These are phyloP conservation scores for Nasonia oneida DNA, from an alignment of 2,888 invertebrate genomes.

Conservation along the genomic window DNA sequence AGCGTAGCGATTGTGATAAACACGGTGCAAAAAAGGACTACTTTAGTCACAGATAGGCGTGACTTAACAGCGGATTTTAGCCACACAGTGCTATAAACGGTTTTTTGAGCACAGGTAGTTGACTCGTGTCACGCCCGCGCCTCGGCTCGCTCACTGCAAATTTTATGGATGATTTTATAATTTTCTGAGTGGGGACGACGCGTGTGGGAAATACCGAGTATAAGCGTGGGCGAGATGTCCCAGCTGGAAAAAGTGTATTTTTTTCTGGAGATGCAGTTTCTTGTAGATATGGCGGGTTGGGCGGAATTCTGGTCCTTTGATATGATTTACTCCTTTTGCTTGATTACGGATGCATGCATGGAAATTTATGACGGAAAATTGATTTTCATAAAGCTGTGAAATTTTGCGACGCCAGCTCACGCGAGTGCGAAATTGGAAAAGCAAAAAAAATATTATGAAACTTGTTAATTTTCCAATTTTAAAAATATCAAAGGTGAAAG, in stretches of 20 bases:
- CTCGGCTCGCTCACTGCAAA: neutral
- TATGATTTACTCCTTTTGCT: neutral
- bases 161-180: constrained; percentile 7
- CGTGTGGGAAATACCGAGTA: neutral
- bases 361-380: no score
- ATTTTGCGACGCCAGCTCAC: no score
- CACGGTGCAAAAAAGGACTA: no score
- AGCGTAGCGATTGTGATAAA: no score
- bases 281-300: neutral
- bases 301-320: neutral
- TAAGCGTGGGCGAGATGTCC: neutral
- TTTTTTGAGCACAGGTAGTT: neutral
- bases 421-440: no score
- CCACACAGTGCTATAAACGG: neutral
- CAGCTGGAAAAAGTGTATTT: neutral
- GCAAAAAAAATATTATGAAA: neutral
- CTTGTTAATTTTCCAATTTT: neutral
- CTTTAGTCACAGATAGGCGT: no score
- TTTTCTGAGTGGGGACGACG: neutral
- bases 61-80: no score
- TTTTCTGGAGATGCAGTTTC: neutral
- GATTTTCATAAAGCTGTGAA: no score
- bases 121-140: neutral
- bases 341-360: no score
- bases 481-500: neutral